phyloP scores from a whole-genome alignment of 1,140 invertebrate genomes.

The Phocides pigmalion region DNA sequence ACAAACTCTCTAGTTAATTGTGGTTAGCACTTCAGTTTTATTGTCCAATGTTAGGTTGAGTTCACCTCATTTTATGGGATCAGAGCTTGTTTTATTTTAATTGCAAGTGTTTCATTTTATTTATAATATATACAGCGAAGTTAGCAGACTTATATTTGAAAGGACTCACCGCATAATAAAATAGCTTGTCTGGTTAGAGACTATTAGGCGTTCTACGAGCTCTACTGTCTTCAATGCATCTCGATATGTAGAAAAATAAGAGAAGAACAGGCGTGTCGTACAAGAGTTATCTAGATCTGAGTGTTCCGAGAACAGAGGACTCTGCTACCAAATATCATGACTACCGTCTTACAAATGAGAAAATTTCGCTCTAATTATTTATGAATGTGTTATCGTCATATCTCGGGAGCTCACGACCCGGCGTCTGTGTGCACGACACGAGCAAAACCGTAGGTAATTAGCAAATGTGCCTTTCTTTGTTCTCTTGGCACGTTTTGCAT shows the following conservation, averaged over 20 bases:
- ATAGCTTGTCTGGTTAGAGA: not conserved
- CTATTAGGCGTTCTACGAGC: conserved; percentile 30
- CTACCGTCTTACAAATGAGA: conserved; percentile 83
- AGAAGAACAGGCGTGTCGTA: conserved; percentile 73
- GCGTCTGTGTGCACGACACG: conserved; percentile 79
- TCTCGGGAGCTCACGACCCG: conserved; percentile 80
- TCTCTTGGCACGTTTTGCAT: conserved; percentile 77
- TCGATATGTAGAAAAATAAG: conserved; percentile 65
- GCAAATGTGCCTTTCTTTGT: conserved; percentile 83
- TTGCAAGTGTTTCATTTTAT: not conserved
- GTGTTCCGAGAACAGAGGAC: conserved; percentile 74
- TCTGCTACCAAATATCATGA: conserved; percentile 82
- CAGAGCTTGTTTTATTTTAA: not conserved
- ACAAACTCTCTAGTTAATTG: conserved; percentile 27
- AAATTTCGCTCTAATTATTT: conserved; percentile 84
- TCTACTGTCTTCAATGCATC: conserved; percentile 49
- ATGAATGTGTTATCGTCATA: conserved; percentile 84
- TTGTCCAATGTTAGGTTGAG: not conserved
- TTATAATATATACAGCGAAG: not conserved
- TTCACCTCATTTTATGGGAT: not conserved
- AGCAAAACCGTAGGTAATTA: conserved; percentile 81
- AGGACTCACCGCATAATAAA: not conserved
- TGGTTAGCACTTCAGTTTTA: conserved; percentile 13
- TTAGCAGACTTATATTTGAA: no score
- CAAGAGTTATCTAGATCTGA: conserved; percentile 76